phyloP scores from a whole-genome alignment of 2,113 vertebrate genomes.

The Hylia prasina region DNA sequence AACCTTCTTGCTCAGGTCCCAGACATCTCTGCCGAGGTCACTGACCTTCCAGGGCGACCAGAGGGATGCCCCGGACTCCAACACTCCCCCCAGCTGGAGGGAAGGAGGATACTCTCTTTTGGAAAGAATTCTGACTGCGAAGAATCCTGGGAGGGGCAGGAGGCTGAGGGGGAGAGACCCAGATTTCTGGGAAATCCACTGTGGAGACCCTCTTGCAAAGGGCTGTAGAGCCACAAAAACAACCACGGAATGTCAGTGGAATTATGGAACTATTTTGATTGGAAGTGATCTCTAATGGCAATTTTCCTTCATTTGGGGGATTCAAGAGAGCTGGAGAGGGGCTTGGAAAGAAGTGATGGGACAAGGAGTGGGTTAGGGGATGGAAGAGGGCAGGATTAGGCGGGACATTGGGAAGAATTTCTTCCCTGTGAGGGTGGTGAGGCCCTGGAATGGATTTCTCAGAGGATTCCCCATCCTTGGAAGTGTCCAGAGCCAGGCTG shows the following conservation, averaged over 20 bases:
- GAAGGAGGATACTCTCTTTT: background rate
- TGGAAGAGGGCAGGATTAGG: background rate
- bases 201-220: background rate
- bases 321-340: background rate
- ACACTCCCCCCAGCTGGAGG: background rate
- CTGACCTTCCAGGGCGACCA: too few species aligned
- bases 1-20: too few species aligned
- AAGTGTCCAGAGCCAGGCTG: background rate
- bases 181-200: background rate
- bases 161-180: background rate
- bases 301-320: background rate
- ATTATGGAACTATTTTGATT: rapidly evolving
- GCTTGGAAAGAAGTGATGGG: background rate
- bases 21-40: too few species aligned
- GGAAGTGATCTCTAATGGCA: background rate
- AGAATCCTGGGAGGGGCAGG: background rate
- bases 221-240: background rate
- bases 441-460: background rate
- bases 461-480: background rate
- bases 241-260: background rate
- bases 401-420: background rate
- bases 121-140: background rate
- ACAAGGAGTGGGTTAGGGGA: background rate
- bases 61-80: too few species aligned
- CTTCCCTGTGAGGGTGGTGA: background rate